Evolutionary conservation across 2,888 invertebrate species (phyloP), one percentile per base, ranked within the genome.

Genomic region (Julus scanicus): DNA sequence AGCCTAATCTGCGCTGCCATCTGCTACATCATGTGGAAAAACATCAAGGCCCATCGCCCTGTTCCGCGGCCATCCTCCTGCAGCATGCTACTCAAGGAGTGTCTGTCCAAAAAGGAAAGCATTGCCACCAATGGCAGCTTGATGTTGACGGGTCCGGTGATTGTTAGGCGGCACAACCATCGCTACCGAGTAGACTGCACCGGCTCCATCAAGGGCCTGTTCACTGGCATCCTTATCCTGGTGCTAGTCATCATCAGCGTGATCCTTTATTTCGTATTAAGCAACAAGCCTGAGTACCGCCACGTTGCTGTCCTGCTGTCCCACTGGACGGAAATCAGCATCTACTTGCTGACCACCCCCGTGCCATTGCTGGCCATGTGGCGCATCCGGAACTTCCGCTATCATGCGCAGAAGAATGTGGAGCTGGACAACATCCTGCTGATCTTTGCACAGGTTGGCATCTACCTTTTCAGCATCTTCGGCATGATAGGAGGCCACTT

Each of bases 11-110:
- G 98, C 91, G 98, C 98, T 0, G 98, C 98, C 57, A 93, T 99
- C 89, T 94, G 98, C 87, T 99, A 98, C 92, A 97, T 98, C 37
- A 98, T 99, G 96, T 98, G 98, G 97, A 96, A 96, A 93, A 96
- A 96, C 92, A 95, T 96, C 49, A 91, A 91, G 84, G 49, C 84
- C 29, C 88, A 44, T 11, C 39, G 71, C 9, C 29, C 48, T 2
- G 11, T 8, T 84, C 48, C 48, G 39, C 48, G 9, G 20, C 39
- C 40, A 11, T n/a, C 71, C 37, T 48, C 39, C 44, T 44, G 20
- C 86, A 9, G 9, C 44, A 37, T 11, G 40, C 17, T 29, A 29
- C 29, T 49, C 20, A 86, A 29, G 40, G 57, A 57, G 17, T 84
- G 84, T 17, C 40, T 84, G 40, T 17, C 40, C 40, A 29, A 17